These are phyloP conservation scores for Rhinoderma darwinii DNA, from an alignment of 2,113 vertebrate species.

Conservation along the genomic window DNA sequence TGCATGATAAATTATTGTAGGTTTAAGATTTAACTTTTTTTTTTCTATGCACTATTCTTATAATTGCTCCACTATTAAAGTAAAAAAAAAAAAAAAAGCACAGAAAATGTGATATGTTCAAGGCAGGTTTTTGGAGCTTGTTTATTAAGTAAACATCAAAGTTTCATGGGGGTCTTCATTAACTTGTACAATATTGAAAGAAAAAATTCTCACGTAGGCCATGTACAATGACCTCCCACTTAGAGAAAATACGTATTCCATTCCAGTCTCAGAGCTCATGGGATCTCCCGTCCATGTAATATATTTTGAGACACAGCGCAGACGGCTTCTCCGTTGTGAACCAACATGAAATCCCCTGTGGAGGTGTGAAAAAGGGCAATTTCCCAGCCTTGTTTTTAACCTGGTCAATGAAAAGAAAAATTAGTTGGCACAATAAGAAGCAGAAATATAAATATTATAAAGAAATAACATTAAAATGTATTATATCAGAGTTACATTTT, in stretches of 20 bases:
- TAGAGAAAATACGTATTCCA: constrained; percentile 11
- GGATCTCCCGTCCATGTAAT: not conserved
- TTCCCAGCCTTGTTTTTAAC: not conserved
- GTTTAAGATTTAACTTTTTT: not conserved
- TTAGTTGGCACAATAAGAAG: not conserved
- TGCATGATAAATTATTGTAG: constrained; percentile 1
- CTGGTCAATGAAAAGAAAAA: not conserved
- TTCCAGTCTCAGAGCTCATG: not conserved
- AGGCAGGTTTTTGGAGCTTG: not conserved
- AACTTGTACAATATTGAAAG: not conserved
- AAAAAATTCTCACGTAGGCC: constrained; percentile 16
- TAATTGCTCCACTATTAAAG: constrained; percentile 10
- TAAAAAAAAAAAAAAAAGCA: not conserved
- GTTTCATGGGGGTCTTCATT: constrained; percentile 33
- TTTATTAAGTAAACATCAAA: constrained; percentile 9
- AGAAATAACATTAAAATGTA: not conserved
- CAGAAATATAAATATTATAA: not conserved
- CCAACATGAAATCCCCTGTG: constrained; percentile 19
- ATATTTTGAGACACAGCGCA: constrained; percentile 5
- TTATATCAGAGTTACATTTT: no score
- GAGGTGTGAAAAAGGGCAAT: constrained; percentile 22
- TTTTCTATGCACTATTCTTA: not conserved
- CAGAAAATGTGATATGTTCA: not conserved
- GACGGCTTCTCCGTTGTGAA: constrained; percentile 14
- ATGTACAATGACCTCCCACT: constrained; percentile 21